These are phyloP conservation scores for Passerina amoena DNA, from an alignment of 2,113 vertebrate species.

Conservation along the genomic window DNA sequence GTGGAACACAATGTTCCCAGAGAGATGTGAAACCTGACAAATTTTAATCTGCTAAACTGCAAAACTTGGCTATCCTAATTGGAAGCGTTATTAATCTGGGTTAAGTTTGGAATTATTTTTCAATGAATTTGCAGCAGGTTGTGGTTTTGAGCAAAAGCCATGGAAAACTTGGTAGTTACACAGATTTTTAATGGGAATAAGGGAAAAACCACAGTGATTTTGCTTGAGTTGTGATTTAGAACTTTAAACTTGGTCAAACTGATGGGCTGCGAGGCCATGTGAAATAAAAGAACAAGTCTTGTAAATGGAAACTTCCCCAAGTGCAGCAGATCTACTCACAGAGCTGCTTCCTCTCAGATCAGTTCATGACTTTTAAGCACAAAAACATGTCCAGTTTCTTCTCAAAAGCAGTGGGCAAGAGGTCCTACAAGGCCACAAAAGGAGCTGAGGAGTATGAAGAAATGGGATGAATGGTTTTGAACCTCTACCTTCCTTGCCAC, in stretches of 20 bases:
- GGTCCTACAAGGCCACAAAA: not conserved
- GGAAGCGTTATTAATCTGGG: not conserved
- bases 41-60: not conserved
- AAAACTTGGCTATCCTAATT: slow-evolving; percentile 13
- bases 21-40: not conserved
- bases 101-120: slow-evolving; percentile 25
- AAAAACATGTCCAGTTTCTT: not conserved
- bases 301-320: not conserved
- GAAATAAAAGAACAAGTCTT: not conserved
- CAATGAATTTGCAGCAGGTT: slow-evolving; percentile 29
- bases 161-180: slow-evolving; percentile 20
- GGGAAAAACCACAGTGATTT: not conserved
- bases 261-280: not conserved
- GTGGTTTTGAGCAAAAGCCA: slow-evolving; percentile 19
- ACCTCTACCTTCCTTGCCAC: not conserved
- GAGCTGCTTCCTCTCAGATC: not conserved
- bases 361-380: not conserved
- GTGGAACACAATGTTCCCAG: slow-evolving; percentile 21
- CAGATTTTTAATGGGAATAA: not conserved
- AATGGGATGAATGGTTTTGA: not conserved
- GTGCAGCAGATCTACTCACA: not conserved
- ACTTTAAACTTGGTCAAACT: not conserved
- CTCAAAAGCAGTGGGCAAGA: not conserved
- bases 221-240: not conserved
- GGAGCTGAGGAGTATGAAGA: not conserved